Base-by-base conservation (phyloP, 2,888 invertebrate genomes). In the Piscicola geometra region DNA sequence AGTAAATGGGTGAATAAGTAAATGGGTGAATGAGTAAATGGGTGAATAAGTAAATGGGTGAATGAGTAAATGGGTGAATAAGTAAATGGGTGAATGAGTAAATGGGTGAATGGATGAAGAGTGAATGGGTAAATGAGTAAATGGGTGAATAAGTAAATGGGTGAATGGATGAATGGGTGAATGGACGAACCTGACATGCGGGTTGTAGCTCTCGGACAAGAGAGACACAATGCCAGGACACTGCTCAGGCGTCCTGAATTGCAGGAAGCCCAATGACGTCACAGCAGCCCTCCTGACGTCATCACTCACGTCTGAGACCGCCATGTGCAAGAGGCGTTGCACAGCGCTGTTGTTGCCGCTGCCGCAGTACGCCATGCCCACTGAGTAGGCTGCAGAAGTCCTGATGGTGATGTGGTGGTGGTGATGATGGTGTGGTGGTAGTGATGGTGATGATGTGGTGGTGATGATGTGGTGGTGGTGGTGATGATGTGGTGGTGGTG, bases 241-340 rank as follows among this genome's bases (percentile, higher is more conserved):
- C 79, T 98, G 97, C 84, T 98, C 97, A 0, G 98, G 96, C 0
- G 93, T 94, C 82, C 91, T 91, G 89, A 97, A 97, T 78, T 99
- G 88, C 75, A 99, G 89, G 86, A 99, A 99, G 81, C 99, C 99
- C 76, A 99, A 89, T n/a, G 96, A 95, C 15, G 96, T 98, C 28
- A 98, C 98, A 52, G 99, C 98, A 75, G 97, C 97, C 76, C 99
- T 90, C 79, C 99, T 90, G 0, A 99, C 99, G 86, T 99, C 99
- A 84, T 99, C 96, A 84, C 98, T 98, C 0, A 99, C 98, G 87
- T 99, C 99, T 56, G 96, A 89, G 77, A 96, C 98, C 56, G 98
- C 97, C 76, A 96, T 93, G 84, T 96, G 96, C 5, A 99, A 90
- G 64, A 99, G 89, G 80, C 92, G 92, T 75, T 95, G 71, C 82